Evolutionary conservation across 35 echinoderm and acorn worm genomes (phyloP).

Genomic region (Heliocidaris erythrogramma): DNA sequence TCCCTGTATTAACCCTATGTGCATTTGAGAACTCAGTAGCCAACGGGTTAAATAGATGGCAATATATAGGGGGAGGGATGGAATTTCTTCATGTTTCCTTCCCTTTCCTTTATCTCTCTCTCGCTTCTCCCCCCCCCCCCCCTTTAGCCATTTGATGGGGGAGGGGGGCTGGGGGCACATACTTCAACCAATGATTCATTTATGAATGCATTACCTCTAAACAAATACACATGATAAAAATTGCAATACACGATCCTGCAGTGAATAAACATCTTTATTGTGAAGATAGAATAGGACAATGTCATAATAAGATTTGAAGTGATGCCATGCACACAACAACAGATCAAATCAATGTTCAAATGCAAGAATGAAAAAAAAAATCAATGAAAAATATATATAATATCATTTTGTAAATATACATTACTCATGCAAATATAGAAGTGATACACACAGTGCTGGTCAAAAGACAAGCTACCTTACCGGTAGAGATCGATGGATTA

Average conservation of each 20-base stretch:
- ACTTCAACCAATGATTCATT: too few species aligned
- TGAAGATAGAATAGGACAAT: slow-evolving; percentile 2
- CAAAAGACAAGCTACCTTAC: too few species aligned
- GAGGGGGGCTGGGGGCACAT: too few species aligned
- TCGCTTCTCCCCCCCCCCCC: not conserved
- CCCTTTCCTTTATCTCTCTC: not conserved
- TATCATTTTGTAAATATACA: not conserved
- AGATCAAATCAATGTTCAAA: not conserved
- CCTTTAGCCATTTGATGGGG: not conserved
- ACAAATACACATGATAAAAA: not conserved
- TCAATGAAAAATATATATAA: not conserved
- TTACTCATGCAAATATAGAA: not conserved
- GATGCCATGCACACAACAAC: not conserved
- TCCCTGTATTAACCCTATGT: too few species aligned
- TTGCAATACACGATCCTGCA: not conserved
- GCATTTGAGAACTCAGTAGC: too few species aligned
- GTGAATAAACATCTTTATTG: slow-evolving; percentile 17
- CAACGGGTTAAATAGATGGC: too few species aligned
- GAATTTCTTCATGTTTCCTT: not conserved
- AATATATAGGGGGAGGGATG: too few species aligned
- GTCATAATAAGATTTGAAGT: not conserved
- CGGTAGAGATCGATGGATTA: too few species aligned
- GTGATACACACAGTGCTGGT: not conserved
- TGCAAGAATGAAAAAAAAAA: not conserved
- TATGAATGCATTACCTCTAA: not conserved